phyloP scores from a whole-genome alignment of 1,140 invertebrate species.

The Zaprionus davidi region DNA sequence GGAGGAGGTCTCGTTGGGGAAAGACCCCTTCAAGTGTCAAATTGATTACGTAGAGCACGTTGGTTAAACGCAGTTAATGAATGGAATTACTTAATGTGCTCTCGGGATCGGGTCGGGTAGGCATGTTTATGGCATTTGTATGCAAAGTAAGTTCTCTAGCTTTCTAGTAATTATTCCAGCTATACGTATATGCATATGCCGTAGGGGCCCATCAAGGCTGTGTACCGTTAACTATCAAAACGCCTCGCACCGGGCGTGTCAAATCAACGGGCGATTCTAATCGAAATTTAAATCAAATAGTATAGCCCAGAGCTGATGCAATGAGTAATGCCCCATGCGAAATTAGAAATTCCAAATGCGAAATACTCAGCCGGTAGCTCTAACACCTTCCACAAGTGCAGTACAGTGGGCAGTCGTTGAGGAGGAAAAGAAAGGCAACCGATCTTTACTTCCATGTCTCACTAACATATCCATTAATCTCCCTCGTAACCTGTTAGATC shows the following conservation, averaged over 20 bases:
- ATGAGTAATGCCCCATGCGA: slow-evolving; percentile 1
- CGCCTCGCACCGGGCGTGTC: background rate
- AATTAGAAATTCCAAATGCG: background rate
- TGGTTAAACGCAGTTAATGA: slow-evolving; percentile 62
- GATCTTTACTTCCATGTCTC: too few relatives aligned
- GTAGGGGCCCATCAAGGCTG: slow-evolving; percentile 14
- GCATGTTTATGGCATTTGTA: slow-evolving; percentile 19
- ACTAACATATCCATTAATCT: too few relatives aligned
- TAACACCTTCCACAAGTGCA: background rate
- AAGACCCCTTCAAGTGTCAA: slow-evolving; percentile 62
- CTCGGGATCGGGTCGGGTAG: background rate
- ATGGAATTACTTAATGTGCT: slow-evolving; percentile 52
- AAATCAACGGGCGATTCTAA: slow-evolving; percentile 8
- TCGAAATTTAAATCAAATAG: background rate
- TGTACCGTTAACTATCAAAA: slow-evolving; percentile 13
- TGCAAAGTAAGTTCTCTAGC: slow-evolving; percentile 18
- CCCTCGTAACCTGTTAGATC: too few relatives aligned
- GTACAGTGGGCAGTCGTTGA: background rate
- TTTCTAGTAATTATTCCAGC: slow-evolving; percentile 1
- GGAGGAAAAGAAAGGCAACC: background rate
- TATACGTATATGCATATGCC: background rate
- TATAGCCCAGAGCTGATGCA: background rate
- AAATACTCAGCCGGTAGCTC: background rate
- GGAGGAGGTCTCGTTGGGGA: background rate
- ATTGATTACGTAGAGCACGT: slow-evolving; percentile 66